Evolutionary conservation across 2,113 vertebrate genomes (phyloP), one percentile per base, ranked within the genome.

Genomic region (Ramphastos sulfuratus): DNA sequence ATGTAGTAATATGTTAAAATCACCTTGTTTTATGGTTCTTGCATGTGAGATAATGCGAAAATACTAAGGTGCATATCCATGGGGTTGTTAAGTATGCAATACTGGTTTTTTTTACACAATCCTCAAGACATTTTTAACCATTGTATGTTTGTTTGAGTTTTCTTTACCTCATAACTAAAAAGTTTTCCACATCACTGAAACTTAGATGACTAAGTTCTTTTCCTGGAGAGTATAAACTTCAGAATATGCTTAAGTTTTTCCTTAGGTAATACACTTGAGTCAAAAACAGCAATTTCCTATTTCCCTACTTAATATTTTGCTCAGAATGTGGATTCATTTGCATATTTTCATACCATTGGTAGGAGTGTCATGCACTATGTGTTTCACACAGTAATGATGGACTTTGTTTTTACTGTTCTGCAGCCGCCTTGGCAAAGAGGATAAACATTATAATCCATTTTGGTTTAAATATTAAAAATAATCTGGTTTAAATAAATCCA

Each of bases 381-480:
- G 7, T 79, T 89, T 93, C 63, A 76, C 30, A 37, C 1, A 33
- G 31, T 83, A 87, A 55, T 83, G 23, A 71, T 60, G 79, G 78
- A 50, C 55, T 81, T 60, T 61, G 63, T 82, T 94, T 70, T 87
- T 92, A 52, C 91, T 92, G 67, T 87, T 87, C 94, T 93, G 61
- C 76, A 95, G 93, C 50, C 7, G 0, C 74, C 64, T 92, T 76
- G 72, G 63, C 83, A 94, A 95, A 94, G 74, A 82, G 82, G 83
- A 89, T 95, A 96, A 96, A 85, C 46, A 84, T 92, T 86, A 55
- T 77, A 94, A 76, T 79, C 66, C 13, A 0, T 79, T 94, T 92
- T 76, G 33, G 10, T 88, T 82, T 92, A 35, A 84, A 66, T 94
- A 84, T 85, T 95, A 84, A 83, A 91, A 88, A 69, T 0, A 90